Conservation (phyloP, 2,888 invertebrate species). For the Falcaria lacertinaria region DNA sequence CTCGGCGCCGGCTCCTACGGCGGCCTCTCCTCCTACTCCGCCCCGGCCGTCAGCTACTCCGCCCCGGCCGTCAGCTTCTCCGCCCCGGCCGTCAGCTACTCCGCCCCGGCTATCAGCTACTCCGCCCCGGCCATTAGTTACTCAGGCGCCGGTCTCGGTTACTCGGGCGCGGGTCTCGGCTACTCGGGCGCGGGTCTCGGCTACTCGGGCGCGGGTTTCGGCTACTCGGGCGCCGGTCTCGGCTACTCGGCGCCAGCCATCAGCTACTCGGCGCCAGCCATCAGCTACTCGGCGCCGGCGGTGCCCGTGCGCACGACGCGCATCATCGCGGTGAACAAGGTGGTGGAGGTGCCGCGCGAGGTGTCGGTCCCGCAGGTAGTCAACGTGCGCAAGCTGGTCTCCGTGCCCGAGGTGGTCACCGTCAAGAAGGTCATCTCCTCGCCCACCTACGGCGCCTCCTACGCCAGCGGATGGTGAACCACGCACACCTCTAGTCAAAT, state of each 20-base stretch:
- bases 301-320: constrained; percentile 5
- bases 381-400: constrained; percentile 41
- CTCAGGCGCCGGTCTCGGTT: background rate
- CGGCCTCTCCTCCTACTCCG: constrained; percentile 2
- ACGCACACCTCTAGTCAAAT: background rate
- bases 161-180: background rate
- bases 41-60: constrained; percentile 5
- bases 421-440: constrained; percentile 49
- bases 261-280: background rate
- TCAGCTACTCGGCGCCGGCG: background rate
- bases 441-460: constrained; percentile 8
- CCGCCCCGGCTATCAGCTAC: background rate
- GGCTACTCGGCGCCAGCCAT: background rate
- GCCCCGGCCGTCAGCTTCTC: constrained; percentile 5
- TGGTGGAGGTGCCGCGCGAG: constrained; percentile 37
- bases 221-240: constrained; percentile 5
- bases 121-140: background rate
- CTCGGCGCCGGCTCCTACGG: constrained; percentile 11
- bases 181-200: background rate
- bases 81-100: constrained; percentile 8
- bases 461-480: constrained; percentile 10
- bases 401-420: constrained; percentile 47
- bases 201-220: too few relatives aligned
- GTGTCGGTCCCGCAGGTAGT: constrained; percentile 40
- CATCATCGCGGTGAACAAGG: constrained; percentile 38